Evolutionary conservation across 2,797 vertebrate species (phyloP).

Genomic region (Lacerta viridis): DNA sequence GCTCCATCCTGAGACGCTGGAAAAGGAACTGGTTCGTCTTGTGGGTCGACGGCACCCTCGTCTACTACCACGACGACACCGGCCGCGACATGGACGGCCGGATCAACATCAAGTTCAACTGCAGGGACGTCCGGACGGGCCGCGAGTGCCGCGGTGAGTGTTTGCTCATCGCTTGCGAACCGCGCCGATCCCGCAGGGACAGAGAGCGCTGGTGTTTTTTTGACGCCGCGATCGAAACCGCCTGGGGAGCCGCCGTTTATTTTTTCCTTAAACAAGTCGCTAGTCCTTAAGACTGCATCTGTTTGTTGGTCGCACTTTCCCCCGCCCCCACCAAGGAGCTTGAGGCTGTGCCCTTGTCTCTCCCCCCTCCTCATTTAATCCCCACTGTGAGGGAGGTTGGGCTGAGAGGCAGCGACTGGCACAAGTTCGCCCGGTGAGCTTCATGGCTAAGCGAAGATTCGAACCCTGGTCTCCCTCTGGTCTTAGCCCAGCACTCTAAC

Average conservation of each 20-base stretch:
- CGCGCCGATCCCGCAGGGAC: rapidly evolving
- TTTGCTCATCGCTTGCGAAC: rapidly evolving
- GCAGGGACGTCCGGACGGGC: conserved; percentile 87
- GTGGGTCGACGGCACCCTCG: conserved; percentile 92
- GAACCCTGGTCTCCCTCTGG: no score
- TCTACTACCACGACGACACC: conserved; percentile 90
- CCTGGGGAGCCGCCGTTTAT: no score
- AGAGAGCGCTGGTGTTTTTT: background rate
- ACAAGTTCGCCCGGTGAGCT: no score
- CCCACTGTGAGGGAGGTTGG: no score
- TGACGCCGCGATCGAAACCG: no score
- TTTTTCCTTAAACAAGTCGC: background rate
- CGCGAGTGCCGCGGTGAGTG: conserved; percentile 90
- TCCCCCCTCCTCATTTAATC: no score
- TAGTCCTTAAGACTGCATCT: background rate
- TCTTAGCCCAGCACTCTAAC: no score
- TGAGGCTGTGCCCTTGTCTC: no score
- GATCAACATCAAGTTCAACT: conserved; percentile 85
- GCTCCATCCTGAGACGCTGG: conserved; percentile 92
- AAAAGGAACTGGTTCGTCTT: conserved; percentile 96
- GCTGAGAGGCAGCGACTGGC: no score
- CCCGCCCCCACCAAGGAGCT: no score
- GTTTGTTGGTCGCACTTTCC: no score
- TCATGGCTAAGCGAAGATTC: no score
- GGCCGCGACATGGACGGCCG: conserved; percentile 88